phyloP scores from a whole-genome alignment of 2,888 invertebrate genomes.

The Empis livida region DNA sequence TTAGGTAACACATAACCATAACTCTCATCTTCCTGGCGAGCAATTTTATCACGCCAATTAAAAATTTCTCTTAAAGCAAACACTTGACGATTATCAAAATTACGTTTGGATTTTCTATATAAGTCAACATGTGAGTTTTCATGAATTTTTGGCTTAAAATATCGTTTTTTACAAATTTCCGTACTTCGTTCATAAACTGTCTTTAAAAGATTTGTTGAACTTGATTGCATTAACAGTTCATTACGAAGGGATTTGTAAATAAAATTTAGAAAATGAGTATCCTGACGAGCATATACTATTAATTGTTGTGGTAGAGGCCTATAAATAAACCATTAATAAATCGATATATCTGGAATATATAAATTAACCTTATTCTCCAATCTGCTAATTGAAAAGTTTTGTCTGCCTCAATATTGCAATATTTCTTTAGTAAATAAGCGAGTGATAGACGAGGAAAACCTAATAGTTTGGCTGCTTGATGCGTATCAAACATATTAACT shows the following conservation, averaged over 20 bases:
- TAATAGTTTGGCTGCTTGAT: slow-evolving; percentile 69
- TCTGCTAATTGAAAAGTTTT: slow-evolving; percentile 91
- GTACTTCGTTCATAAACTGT: slow-evolving; percentile 63
- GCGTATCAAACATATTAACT: slow-evolving; percentile 95
- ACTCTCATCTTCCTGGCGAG: slow-evolving; percentile 85
- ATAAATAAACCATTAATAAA: slow-evolving; percentile 7
- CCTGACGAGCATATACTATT: slow-evolving; percentile 74
- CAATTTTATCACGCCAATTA: slow-evolving; percentile 76
- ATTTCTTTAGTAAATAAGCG: slow-evolving; percentile 62
- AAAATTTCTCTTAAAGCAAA: slow-evolving; percentile 69
- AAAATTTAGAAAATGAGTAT: slow-evolving; percentile 89
- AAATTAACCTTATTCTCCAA: slow-evolving; percentile 66
- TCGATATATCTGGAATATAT: not conserved
- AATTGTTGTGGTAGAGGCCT: slow-evolving; percentile 75
- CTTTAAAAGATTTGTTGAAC: slow-evolving; percentile 51
- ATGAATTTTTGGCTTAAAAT: slow-evolving; percentile 59
- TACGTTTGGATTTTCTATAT: slow-evolving; percentile 61
- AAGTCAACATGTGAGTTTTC: slow-evolving; percentile 62
- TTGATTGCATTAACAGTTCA: slow-evolving; percentile 53
- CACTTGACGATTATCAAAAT: slow-evolving; percentile 75
- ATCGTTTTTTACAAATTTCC: slow-evolving; percentile 65
- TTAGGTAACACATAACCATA: slow-evolving; percentile 85
- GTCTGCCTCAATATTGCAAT: slow-evolving; percentile 66
- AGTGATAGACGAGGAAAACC: slow-evolving; percentile 58
- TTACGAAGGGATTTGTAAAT: slow-evolving; percentile 70